Evolutionary conservation across 2,797 vertebrate species (phyloP), one percentile per base, ranked within the genome.

Genomic region (Scyliorhinus canicula): DNA sequence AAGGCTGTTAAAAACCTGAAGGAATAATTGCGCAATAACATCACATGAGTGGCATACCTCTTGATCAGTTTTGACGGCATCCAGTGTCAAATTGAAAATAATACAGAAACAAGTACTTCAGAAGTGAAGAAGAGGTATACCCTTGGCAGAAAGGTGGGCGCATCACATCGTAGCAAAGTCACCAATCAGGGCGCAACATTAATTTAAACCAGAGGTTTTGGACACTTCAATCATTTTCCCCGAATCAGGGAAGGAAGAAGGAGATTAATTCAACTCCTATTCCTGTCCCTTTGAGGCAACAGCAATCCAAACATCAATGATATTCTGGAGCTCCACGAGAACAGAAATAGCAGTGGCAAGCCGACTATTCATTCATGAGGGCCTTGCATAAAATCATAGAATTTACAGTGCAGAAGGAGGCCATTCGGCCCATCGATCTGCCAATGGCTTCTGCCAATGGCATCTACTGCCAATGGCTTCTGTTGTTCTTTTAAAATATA

Each of bases 11-110:
- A 93, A 71, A 93, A 93, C 93, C 50, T 69, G 47, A 93, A 71
- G 44, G 91, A 69, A 44, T 93, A 93, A 71, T 71, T 69, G 44
- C 28, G 40, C 93, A 47, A 21, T 52, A 63, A 91, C 71, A 67
- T 44, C n/a, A 19, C 74, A 79, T 79, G 67, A 93, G 47, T 50
- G 24, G 47, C 93, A 52, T 28, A 67, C 28, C 28, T 93, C 26
- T 93, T 93, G 93, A 93, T 93, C 63, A 93, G 52, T 93, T 67
- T 71, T 19, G 63, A 93, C 28, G 35, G 86, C 44, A 69, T 67
- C 69, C 26, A 52, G 71, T 71, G 31, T 69, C 63, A 50, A 35
- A 93, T 52, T 50, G 52, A 65, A 93, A 69, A 93, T 31, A 93
- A 50, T 52, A 21, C 65, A 50, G 26, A 71, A 69, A 47, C 9